Evolutionary conservation across 2,113 vertebrate genomes (phyloP).

Genomic region (Thryonomys swinderianus): DNA sequence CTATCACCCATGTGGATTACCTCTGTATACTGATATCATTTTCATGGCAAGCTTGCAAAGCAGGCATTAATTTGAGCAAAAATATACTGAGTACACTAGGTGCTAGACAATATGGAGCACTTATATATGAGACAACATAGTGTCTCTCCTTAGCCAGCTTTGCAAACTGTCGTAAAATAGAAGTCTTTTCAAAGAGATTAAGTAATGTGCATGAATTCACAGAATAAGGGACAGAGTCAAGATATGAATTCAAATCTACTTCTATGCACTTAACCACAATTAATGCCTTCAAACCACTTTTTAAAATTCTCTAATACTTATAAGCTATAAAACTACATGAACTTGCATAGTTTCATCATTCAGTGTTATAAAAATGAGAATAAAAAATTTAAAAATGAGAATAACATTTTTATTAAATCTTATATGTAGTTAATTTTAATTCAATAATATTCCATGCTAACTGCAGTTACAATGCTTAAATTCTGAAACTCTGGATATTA

Average conservation of each 20-base stretch:
- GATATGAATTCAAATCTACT: neutral
- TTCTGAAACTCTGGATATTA: neutral
- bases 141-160: neutral
- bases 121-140: neutral
- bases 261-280: neutral
- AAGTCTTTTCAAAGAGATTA: conserved; percentile 19
- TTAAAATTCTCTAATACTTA: conserved; percentile 9
- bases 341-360: neutral
- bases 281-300: neutral
- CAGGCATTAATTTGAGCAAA: conserved; percentile 29
- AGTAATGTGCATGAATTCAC: conserved; percentile 36
- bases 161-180: neutral
- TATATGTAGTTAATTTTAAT: conserved; percentile 18
- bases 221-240: neutral
- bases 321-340: neutral
- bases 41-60: conserved; percentile 22
- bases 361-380: neutral
- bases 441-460: conserved; percentile 33
- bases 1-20: neutral
- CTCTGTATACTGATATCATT: conserved; percentile 24
- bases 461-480: neutral
- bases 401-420: neutral
- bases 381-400: too few relatives aligned
- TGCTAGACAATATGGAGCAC: conserved; percentile 4
- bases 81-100: neutral